Base-by-base conservation (phyloP, 92 coral and sea anemone genomes). In the Phenganax stokvisi region DNA sequence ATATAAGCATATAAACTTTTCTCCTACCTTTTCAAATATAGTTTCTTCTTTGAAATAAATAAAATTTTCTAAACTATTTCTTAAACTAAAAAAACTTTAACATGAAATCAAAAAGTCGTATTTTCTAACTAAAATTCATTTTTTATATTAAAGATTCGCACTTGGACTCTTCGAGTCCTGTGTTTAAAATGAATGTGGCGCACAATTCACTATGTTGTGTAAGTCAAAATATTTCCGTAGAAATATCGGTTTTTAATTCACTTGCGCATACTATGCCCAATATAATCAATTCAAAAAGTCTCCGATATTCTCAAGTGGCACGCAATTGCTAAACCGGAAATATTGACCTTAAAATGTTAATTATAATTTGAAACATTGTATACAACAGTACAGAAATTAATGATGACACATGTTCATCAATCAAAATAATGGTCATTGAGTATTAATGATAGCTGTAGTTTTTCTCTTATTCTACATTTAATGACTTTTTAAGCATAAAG, bases 241-340 rank as follows among this genome's bases (percentile, higher is more conserved):
- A 10, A 68, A 68, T 68, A 68, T 68, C 73, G 73, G 3, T 10
- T 30, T 68, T 68, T 37, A 68, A 67, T 68, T 68, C 73, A 68
- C 47, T 68, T 9, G 47, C 3, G 13, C 29, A 37, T 29, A 20
- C 47, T 68, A 52, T 51, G 10, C 29, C 47, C 73, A 68, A 68
- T 68, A 68, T 37, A 29, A 12, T 53, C 7, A 20, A 64, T 37
- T 68, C 73, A 12, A 64, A 47, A n/a, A n/a, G 29, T n/a, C 29
- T n/a, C 51, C 7, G 65, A 59, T 59, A 59, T 13, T 59, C 65
- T 37, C 47, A 37, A 37, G 47, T 37, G 47, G 47, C 47, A 37
- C 47, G 47, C 47, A 37, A 37, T 37, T 1, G 47, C 2, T 37
- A 37, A 2, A 37, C 47, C 47, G 47, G 47, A 37, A 37, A 37